Conservation (phyloP, 2,888 invertebrate species). For the Spodoptera picta region DNA sequence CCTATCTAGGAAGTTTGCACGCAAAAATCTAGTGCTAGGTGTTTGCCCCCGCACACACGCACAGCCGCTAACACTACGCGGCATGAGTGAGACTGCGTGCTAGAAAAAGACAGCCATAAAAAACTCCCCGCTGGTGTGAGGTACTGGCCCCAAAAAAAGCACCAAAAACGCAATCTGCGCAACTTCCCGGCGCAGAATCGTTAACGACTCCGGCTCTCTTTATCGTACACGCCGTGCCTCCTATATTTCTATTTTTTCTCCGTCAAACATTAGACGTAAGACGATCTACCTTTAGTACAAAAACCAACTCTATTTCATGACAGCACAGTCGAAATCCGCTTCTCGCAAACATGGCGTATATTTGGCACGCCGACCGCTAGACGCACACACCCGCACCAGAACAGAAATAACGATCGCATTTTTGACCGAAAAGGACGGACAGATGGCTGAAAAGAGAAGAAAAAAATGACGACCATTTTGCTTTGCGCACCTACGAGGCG, state of each 20-base stretch:
- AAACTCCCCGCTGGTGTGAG: constrained; percentile 87
- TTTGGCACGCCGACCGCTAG: constrained; percentile 70
- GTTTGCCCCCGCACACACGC: constrained; percentile 75
- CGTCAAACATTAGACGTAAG: constrained; percentile 84
- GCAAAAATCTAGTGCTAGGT: constrained; percentile 88
- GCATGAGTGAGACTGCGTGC: constrained; percentile 79
- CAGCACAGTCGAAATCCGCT: constrained; percentile 54
- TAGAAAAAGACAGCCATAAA: constrained; percentile 87
- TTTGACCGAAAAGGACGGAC: constrained; percentile 89
- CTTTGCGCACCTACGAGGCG: constrained; percentile 84
- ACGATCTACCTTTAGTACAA: constrained; percentile 63
- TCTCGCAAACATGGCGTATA: constrained; percentile 67
- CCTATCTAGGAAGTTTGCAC: constrained; percentile 86
- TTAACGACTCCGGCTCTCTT: constrained; percentile 89
- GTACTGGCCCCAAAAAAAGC: constrained; percentile 89
- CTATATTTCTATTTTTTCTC: constrained; percentile 89
- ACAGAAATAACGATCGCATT: constrained; percentile 90
- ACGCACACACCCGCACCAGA: constrained; percentile 87
- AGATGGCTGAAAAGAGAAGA: constrained; percentile 89
- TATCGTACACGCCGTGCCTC: constrained; percentile 87
- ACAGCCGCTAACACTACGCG: constrained; percentile 62
- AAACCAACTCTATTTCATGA: constrained; percentile 47
- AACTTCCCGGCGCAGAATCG: constrained; percentile 90
- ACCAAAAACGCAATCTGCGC: constrained; percentile 89
- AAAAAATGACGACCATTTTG: constrained; percentile 89